Base-by-base conservation (phyloP, 2,888 invertebrate genomes). In the Aricia artaxerxes region DNA sequence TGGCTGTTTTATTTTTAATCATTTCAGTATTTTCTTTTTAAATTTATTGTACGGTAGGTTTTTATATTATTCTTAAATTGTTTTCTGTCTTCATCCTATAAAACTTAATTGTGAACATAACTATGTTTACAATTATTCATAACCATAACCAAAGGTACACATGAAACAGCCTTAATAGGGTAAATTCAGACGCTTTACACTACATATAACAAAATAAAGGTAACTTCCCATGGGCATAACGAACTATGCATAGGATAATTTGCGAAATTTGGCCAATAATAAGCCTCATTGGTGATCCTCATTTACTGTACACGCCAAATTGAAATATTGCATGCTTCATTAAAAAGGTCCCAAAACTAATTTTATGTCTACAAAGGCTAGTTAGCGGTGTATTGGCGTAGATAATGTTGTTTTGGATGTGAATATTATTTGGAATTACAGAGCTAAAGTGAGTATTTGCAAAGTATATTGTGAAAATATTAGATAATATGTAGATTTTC, bases 291-390 rank as follows among this genome's bases (percentile, higher is more conserved):
- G 88, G 86, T 85, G 84, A 85, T 87, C 85, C 84, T 85, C 89
- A 91, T 91, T 92, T 91, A 87, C 85, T 87, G 85, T 86, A 86
- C 86, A 87, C 84, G 86, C 86, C 84, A 89, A 91, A 92, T 91
- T 92, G 90, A 90, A 88, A 88, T 87, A 85, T 85, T 92, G 88
- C 87, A 90, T 86, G 91, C 86, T 87, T 90, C 91, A 86, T 90
- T 91, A 84, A 86, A 85, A 85, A 87, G 85, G 88, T 87, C 87
- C 84, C 83, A 82, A 83, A 84, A 85, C 57, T 76, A 76, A 78
- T 78, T 79, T 79, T 69, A 44, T 40, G 4, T 16, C 64, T 78
- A 61, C 44, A 44, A 78, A 78, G 44, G 64, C 13, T 60, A 61
- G 60, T 61, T 38, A 53, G 64, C 38, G 9, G 31, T 35, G 35